Evolutionary conservation across 2,888 invertebrate species (phyloP).

Genomic region (Cerastis leucographa): DNA sequence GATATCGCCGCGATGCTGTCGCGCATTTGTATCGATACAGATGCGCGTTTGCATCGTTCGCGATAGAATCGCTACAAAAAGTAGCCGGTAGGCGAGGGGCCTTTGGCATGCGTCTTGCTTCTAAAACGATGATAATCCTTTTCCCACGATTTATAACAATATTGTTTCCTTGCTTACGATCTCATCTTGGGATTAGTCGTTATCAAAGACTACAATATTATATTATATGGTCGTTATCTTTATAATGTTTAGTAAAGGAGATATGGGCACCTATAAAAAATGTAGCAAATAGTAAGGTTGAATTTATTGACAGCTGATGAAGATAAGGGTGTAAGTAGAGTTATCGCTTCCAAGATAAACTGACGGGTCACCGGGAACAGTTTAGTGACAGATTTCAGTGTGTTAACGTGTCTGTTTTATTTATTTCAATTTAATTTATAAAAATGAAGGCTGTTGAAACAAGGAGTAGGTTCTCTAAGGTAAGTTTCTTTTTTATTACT

Average conservation of each 20-base stretch:
- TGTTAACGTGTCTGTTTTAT: slow-evolving; percentile 56
- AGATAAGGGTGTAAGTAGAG: slow-evolving; percentile 76
- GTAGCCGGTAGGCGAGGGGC: too few relatives aligned
- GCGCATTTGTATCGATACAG: too few relatives aligned
- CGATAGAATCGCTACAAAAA: too few relatives aligned
- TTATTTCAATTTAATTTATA: slow-evolving; percentile 23
- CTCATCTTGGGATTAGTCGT: slow-evolving; percentile 26
- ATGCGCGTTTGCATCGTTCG: too few relatives aligned
- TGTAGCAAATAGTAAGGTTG: slow-evolving; percentile 50
- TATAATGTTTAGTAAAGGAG: slow-evolving; percentile 16
- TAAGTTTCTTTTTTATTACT: slow-evolving; percentile 42
- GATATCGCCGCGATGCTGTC: too few relatives aligned
- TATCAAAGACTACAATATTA: too few relatives aligned
- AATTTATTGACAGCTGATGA: slow-evolving; percentile 77
- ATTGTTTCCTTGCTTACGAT: slow-evolving; percentile 13
- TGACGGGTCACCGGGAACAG: slow-evolving; percentile 69
- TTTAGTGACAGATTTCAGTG: slow-evolving; percentile 67
- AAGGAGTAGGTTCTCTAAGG: slow-evolving; percentile 66
- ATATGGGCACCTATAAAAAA: slow-evolving; percentile 33
- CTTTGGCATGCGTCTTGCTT: background rate
- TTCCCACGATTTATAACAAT: slow-evolving; percentile 23
- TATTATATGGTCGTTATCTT: slow-evolving; percentile 52
- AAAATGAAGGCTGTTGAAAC: slow-evolving; percentile 79
- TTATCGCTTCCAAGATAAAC: slow-evolving; percentile 75
- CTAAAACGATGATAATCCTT: background rate